phyloP scores from a whole-genome alignment of 2,888 invertebrate species.

The Onchidella celtica region DNA sequence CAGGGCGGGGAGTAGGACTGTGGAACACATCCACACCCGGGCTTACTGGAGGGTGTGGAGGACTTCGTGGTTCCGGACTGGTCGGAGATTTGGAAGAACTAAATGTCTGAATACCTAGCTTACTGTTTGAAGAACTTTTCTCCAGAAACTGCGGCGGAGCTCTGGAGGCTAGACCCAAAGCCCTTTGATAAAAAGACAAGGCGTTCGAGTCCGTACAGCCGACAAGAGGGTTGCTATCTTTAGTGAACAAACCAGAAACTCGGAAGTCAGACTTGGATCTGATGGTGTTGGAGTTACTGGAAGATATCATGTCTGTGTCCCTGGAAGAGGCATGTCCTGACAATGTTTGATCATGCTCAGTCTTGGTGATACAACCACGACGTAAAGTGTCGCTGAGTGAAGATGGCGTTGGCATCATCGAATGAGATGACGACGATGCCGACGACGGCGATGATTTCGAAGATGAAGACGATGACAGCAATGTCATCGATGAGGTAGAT shows the following conservation, averaged over 20 bases:
- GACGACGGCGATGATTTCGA: background rate
- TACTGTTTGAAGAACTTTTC: background rate
- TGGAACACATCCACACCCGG: constrained; percentile 35
- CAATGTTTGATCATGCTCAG: constrained; percentile 8
- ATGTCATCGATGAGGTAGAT: background rate
- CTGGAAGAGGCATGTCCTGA: background rate
- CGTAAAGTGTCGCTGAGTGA: constrained; percentile 12
- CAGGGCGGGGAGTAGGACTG: constrained; percentile 37
- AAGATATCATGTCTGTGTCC: constrained; percentile 12
- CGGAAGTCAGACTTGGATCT: constrained; percentile 23
- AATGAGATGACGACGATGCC: background rate
- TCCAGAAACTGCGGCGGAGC: background rate
- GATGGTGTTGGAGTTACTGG: background rate
- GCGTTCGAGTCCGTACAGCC: constrained; percentile 20
- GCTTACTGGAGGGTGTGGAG: background rate
- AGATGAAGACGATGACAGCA: background rate
- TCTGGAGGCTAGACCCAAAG: constrained; percentile 23
- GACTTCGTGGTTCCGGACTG: constrained; percentile 31
- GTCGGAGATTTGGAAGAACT: constrained; percentile 5
- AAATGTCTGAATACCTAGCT: background rate
- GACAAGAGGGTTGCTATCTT: constrained; percentile 18
- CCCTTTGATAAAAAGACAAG: constrained; percentile 30
- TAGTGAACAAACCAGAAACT: constrained; percentile 10
- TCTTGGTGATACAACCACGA: background rate
- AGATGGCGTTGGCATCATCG: constrained; percentile 31